Evolutionary conservation across 2,888 invertebrate species (phyloP).

Genomic region (Drosophila greeni): DNA sequence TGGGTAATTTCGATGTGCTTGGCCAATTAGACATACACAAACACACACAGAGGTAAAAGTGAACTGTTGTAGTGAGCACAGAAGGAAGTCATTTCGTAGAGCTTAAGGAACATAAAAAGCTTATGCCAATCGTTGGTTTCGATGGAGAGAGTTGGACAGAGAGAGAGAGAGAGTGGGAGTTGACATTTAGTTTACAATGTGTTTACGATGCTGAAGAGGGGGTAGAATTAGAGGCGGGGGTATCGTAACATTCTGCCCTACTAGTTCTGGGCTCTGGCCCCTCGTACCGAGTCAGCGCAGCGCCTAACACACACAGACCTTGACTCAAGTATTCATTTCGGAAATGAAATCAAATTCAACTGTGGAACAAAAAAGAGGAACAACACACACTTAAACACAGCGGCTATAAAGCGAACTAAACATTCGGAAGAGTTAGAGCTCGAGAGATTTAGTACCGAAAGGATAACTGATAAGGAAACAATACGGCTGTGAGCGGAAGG

Average conservation of each 20-base stretch:
- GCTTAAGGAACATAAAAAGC: slow-evolving; percentile 45
- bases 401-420: slow-evolving; percentile 42
- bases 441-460: slow-evolving; percentile 36
- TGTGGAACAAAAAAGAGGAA: background rate
- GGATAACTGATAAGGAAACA: slow-evolving; percentile 24
- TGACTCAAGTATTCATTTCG: slow-evolving; percentile 23
- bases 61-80: slow-evolving; percentile 28
- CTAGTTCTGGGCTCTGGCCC: slow-evolving; percentile 22
- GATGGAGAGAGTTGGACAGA: slow-evolving; percentile 6
- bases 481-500: slow-evolving; percentile 15
- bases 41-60: slow-evolving; percentile 47
- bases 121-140: slow-evolving; percentile 45
- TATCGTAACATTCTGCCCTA: slow-evolving; percentile 19
- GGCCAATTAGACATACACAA: slow-evolving; percentile 47
- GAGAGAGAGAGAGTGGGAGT: slow-evolving; percentile 20
- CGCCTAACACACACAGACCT: slow-evolving; percentile 32
- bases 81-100: slow-evolving; percentile 40
- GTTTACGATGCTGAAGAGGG: slow-evolving; percentile 26
- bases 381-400: slow-evolving; percentile 36
- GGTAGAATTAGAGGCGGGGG: slow-evolving; percentile 4
- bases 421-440: slow-evolving; percentile 40
- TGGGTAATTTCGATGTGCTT: slow-evolving; percentile 39
- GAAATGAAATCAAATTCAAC: slow-evolving; percentile 23
- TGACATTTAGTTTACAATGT: slow-evolving; percentile 43
- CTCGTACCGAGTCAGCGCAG: slow-evolving; percentile 33